phyloP scores from a whole-genome alignment of 92 coral and sea anemone genomes.

The Virgularia gustaviana region DNA sequence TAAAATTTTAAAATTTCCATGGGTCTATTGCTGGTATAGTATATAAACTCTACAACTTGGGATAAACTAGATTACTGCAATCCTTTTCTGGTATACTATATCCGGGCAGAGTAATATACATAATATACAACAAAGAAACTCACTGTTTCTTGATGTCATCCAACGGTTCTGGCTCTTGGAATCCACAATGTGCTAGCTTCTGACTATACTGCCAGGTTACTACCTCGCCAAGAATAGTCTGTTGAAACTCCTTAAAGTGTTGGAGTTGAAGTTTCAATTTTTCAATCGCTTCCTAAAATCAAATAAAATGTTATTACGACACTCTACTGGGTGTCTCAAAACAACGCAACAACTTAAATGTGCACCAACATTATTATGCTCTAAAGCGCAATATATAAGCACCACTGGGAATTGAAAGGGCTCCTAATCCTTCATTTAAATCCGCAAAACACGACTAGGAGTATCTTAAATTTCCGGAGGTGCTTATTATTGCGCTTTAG shows the following conservation, averaged over 20 bases:
- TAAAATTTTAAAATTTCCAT: too few relatives aligned
- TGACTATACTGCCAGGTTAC: constrained; percentile 68
- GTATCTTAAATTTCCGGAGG: neutral
- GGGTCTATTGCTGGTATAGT: neutral
- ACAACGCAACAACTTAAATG: neutral
- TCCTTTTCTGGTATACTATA: neutral
- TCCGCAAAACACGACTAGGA: too few relatives aligned
- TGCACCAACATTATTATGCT: neutral
- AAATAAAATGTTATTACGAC: neutral
- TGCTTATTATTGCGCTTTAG: too few relatives aligned
- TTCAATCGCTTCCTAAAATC: constrained; percentile 55
- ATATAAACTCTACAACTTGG: neutral
- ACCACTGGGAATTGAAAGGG: too few relatives aligned
- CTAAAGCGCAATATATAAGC: neutral
- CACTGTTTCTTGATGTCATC: constrained; percentile 72
- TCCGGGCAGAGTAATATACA: neutral
- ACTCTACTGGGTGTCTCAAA: too few relatives aligned
- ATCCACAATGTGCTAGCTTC: constrained; percentile 78
- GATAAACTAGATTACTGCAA: neutral
- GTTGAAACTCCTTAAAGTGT: constrained; percentile 61
- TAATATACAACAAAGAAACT: constrained; percentile 6
- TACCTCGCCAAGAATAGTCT: constrained; percentile 55
- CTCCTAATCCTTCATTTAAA: too few relatives aligned
- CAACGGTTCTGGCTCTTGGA: constrained; percentile 69
- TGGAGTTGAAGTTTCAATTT: constrained; percentile 59